Evolutionary conservation across 2,888 invertebrate genomes (phyloP).

Genomic region (Euplexia lucipara): DNA sequence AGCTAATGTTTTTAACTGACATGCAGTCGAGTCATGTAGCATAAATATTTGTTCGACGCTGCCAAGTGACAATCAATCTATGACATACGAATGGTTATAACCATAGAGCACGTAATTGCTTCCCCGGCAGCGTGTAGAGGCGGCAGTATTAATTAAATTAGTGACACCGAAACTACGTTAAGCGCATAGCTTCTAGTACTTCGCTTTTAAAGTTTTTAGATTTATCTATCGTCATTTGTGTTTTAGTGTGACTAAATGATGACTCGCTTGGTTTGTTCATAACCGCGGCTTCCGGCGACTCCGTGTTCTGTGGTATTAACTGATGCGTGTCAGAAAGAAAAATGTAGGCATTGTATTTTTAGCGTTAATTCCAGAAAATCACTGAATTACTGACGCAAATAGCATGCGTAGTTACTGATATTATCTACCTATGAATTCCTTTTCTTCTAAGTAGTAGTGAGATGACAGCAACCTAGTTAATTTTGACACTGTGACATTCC

Average conservation of each 20-base stretch:
- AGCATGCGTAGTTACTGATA: background rate
- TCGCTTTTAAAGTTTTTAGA: too few relatives aligned
- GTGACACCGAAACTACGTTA: too few relatives aligned
- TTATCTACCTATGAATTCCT: background rate
- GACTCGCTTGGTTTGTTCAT: too few relatives aligned
- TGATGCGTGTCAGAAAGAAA: slow-evolving; percentile 22
- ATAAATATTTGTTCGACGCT: slow-evolving; percentile 31
- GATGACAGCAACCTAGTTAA: background rate
- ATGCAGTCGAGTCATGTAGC: slow-evolving; percentile 12
- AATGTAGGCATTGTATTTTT: slow-evolving; percentile 29
- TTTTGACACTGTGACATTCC: background rate
- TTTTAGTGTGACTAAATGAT: too few relatives aligned
- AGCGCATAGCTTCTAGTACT: too few relatives aligned
- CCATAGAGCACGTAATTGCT: background rate
- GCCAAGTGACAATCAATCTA: slow-evolving; percentile 37
- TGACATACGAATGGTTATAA: slow-evolving; percentile 27
- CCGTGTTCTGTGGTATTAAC: slow-evolving; percentile 11
- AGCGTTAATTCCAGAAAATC: background rate
- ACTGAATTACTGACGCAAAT: background rate
- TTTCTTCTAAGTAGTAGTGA: too few relatives aligned
- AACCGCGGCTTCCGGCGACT: too few relatives aligned
- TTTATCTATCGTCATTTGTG: too few relatives aligned
- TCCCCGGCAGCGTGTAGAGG: too few relatives aligned
- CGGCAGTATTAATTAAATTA: too few relatives aligned
- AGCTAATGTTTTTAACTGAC: slow-evolving; percentile 17